A percentile compares a stretch with the other conserved stretches of the same genome.
Conservation (phyloP, 2,888 invertebrate species). For the Tineola bisselliella region DNA sequence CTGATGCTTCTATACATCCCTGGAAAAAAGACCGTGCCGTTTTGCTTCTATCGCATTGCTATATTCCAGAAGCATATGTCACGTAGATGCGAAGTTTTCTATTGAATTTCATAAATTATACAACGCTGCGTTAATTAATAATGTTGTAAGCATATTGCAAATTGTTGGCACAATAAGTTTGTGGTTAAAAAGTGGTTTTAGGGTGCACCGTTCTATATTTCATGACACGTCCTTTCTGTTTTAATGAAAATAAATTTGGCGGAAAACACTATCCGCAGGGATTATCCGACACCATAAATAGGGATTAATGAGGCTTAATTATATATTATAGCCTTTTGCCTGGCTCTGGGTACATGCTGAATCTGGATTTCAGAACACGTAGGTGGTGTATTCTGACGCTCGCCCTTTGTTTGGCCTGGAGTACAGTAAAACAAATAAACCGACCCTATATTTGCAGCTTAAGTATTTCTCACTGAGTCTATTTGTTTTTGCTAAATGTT, state of each 20-base stretch:
- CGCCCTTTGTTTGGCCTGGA: not conserved
- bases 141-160: too few relatives aligned
- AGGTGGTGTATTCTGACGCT: not conserved
- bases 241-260: conserved; percentile 28
- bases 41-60: too few relatives aligned
- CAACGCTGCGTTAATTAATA: too few relatives aligned
- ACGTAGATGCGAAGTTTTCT: too few relatives aligned
- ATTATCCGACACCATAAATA: conserved; percentile 42
- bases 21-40: too few relatives aligned
- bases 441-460: not conserved
- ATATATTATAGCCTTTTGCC: conserved; percentile 36
- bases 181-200: conserved; percentile 3
- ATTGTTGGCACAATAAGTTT: not conserved
- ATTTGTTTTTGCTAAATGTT: not conserved
- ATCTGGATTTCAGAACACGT: conserved; percentile 37
- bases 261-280: conserved; percentile 28
- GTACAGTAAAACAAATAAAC: conserved; percentile 2
- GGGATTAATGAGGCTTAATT: conserved; percentile 51
- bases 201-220: conserved; percentile 15
- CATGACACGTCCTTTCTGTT: conserved; percentile 23
- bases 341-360: conserved; percentile 17
- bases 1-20: too few relatives aligned
- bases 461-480: not conserved
- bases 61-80: too few relatives aligned
- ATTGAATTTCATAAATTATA: too few relatives aligned